Base-by-base conservation (phyloP, 2,888 invertebrate species). In the Dryadula phaetusa region DNA sequence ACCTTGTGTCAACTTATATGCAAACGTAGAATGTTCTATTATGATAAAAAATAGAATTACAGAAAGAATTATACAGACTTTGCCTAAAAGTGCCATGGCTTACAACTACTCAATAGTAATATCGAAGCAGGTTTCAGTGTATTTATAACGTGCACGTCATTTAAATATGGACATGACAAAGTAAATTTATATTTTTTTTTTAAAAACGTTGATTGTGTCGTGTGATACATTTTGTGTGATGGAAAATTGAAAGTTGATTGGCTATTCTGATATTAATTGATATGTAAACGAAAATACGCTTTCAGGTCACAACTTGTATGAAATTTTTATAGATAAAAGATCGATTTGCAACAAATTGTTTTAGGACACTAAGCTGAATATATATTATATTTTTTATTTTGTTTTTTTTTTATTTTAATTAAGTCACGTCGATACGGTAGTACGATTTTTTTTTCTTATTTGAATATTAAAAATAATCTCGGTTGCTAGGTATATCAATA, bases 81-180 rank as follows among this genome's bases (percentile, higher is more conserved):
- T 46, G 28, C 32, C 28, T 28, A 32, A 46, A 12, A 56, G 7
- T 14, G 60, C 44, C 60, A 60, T 60, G 32, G 42, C 18, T 42
- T 60, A 18, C 18, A 18, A 28, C 18, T 44, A 60, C 28, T 44
- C 20, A 32, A 46, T 32, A 28, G 60, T 60, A 40, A 49, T 1
- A 28, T 10, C 10, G 32, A n/a, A 40, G 22, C 10, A 20, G 25
- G 22, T n/a, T 62, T 34, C 10, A 20, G 40, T 40, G 1, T 12
- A 62, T 49, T 14, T 49, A 67, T 47, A 60, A 18, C 20, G 28
- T 14, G 18, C 28, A 47, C 61, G 53, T 10, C 34, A 69, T 40
- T n/a, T 28, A 12, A 32, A 63, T 61, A 47, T 69, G 69, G 69
- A 69, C 16, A 52, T 63, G 54, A 18, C 4, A 12, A 56, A 20